Evolutionary conservation across 2,113 vertebrate genomes (phyloP).

Genomic region (Mionectes macconnelli): DNA sequence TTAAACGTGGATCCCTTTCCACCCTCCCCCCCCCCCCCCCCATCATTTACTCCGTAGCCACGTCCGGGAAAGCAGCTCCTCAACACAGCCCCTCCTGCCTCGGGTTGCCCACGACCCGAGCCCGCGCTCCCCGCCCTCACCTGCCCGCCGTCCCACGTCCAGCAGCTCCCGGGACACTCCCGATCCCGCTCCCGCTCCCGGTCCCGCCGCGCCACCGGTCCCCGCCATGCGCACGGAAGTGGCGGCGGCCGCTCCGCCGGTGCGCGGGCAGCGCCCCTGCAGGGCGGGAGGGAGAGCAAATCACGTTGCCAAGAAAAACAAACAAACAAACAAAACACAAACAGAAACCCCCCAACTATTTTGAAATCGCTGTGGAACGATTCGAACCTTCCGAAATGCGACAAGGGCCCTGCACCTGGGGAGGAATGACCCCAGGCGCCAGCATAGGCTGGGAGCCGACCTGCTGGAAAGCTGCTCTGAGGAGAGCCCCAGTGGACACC

Average conservation of each 20-base stretch:
- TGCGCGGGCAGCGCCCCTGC: neutral
- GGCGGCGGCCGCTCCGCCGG: neutral
- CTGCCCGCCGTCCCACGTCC: neutral
- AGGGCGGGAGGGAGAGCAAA: neutral
- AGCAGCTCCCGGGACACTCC: neutral
- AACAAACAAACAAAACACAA: too few species aligned
- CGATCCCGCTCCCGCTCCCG: fast-evolving
- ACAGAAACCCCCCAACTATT: too few species aligned
- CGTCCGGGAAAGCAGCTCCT: neutral
- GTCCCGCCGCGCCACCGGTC: neutral
- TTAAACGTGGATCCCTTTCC: fast-evolving
- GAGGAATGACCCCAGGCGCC: neutral
- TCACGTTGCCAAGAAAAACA: too few species aligned
- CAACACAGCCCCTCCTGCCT: too few species aligned
- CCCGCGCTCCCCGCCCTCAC: neutral
- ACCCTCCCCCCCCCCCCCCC: too few species aligned
- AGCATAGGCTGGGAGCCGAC: neutral
- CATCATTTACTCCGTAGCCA: neutral
- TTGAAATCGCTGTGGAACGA: fast-evolving
- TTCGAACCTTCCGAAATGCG: neutral
- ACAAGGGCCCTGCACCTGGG: neutral
- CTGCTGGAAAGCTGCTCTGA: neutral
- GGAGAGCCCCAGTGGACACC: too few species aligned
- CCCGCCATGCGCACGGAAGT: neutral
- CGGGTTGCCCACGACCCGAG: too few species aligned